Evolutionary conservation across 2,888 invertebrate genomes (phyloP).

Genomic region (Sylvicola fuscatus): DNA sequence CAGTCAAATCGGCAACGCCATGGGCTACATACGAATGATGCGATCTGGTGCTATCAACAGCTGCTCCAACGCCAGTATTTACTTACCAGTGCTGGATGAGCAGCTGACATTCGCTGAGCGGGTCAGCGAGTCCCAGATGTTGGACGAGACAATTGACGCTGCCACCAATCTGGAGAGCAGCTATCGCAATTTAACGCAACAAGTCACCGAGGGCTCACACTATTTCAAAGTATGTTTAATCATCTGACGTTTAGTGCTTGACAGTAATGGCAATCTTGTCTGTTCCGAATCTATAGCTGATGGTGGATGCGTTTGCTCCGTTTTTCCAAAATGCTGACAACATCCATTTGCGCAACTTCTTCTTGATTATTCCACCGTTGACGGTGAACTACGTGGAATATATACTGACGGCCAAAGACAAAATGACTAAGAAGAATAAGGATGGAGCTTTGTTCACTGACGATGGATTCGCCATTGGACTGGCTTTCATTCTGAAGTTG

Average conservation of each 20-base stretch:
- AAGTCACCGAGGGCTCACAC: conserved; percentile 75
- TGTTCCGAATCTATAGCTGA: conserved; percentile 40
- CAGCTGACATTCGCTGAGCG: conserved; percentile 40
- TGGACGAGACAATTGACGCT: conserved; percentile 37
- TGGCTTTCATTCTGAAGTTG: conserved; percentile 78
- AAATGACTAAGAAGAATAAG: conserved; percentile 67
- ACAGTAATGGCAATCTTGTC: too few relatives aligned
- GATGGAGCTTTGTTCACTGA: conserved; percentile 83
- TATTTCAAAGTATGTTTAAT: conserved; percentile 48
- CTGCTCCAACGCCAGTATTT: conserved; percentile 76
- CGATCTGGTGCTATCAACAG: conserved; percentile 86
- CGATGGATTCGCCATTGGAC: conserved; percentile 95
- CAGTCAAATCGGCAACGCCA: conserved; percentile 88
- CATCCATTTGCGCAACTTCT: conserved; percentile 79
- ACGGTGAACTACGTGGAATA: conserved; percentile 91
- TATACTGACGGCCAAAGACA: conserved; percentile 77
- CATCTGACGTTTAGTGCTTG: too few relatives aligned
- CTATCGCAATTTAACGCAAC: conserved; percentile 54
- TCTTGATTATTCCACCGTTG: conserved; percentile 78
- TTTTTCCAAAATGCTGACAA: conserved; percentile 74
- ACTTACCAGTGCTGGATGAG: conserved; percentile 55
- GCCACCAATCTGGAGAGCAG: conserved; percentile 57
- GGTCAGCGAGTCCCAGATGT: conserved; percentile 35
- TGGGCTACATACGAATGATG: conserved; percentile 89
- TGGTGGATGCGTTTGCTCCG: conserved; percentile 82